Evolutionary conservation across 1,140 invertebrate species (phyloP).

Genomic region (Eurosta solidaginis): DNA sequence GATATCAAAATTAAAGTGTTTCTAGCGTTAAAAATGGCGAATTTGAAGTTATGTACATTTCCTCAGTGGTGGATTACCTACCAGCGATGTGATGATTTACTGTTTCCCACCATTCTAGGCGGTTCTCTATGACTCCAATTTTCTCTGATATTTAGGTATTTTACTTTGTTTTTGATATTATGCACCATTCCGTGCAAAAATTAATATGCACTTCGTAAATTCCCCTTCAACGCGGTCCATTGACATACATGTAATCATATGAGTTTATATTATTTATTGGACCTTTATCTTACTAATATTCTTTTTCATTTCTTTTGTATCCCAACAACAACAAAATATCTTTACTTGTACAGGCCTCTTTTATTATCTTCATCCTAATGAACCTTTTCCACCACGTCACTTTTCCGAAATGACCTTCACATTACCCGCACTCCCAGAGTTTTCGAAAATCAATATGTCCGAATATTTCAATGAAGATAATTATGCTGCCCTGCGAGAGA

Average conservation of each 20-base stretch:
- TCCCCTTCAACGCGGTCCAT: background rate
- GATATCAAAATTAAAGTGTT: too few relatives aligned
- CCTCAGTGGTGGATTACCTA: too few relatives aligned
- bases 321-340: background rate
- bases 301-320: background rate
- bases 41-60: too few relatives aligned
- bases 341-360: slow-evolving; percentile 45
- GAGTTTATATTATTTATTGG: slow-evolving; percentile 26
- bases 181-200: background rate
- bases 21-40: too few relatives aligned
- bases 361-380: slow-evolving; percentile 58
- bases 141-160: too few relatives aligned
- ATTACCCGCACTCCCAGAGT: slow-evolving; percentile 48
- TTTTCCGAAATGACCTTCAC: slow-evolving; percentile 42
- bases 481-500: slow-evolving; percentile 43
- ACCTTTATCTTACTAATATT: slow-evolving; percentile 4
- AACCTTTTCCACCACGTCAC: slow-evolving; percentile 54
- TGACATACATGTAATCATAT: background rate
- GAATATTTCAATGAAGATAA: slow-evolving; percentile 49
- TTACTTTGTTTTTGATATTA: too few relatives aligned
- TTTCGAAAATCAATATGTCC: slow-evolving; percentile 46
- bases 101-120: too few relatives aligned
- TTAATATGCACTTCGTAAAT: background rate
- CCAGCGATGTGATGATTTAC: too few relatives aligned
- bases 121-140: too few relatives aligned